Base-by-base conservation (phyloP, 2,888 invertebrate genomes). In the Blomia tropicalis region DNA sequence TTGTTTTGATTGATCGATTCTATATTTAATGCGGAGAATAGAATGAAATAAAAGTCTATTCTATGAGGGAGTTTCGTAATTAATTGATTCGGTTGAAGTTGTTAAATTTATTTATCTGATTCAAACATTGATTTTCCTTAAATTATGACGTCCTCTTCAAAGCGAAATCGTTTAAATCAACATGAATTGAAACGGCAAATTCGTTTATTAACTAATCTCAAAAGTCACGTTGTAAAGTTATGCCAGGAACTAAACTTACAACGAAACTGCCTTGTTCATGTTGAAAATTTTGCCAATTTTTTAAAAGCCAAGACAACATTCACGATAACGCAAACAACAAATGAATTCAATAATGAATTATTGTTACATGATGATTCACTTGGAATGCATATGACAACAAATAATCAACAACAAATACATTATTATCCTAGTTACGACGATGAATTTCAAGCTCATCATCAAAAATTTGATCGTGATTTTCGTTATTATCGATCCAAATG, bases 391-490 rank as follows among this genome's bases (percentile, higher is more conserved):
- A 17, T 17, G 17, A 11, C 36, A 7, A 36, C 36, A 7, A 47
- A n/a, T 19, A 22, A 19, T n/a, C 7, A 7, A 7, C 51, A 47
- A 47, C 51, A 25, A 14, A 7, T 11, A 19, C 51, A 47, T 47
- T 47, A 47, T 47, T 27, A 47, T 47, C 51, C 22, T 7, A n/a
- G 22, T 11, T 47, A 47, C 51, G 51, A 47, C 22, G 51, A 25
- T 7, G 51, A 47, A 47, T 47, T 47, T 47, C 51, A 47, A 47
- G n/a, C n/a, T 25, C 51, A 47, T 47, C 51, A 47, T 27, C 51
- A 47, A 47, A 47, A 47, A 22, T 47, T 47, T 47, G 51, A 47
- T 47, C 51, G 51, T 27, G 27, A 27, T 47, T 27, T 47, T 27
- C 51, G 51, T 22, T 47, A 47, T n/a, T 47, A 11, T 47, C 51